Conservation (phyloP, 1,140 invertebrate genomes). For the Hermetia illucens region DNA sequence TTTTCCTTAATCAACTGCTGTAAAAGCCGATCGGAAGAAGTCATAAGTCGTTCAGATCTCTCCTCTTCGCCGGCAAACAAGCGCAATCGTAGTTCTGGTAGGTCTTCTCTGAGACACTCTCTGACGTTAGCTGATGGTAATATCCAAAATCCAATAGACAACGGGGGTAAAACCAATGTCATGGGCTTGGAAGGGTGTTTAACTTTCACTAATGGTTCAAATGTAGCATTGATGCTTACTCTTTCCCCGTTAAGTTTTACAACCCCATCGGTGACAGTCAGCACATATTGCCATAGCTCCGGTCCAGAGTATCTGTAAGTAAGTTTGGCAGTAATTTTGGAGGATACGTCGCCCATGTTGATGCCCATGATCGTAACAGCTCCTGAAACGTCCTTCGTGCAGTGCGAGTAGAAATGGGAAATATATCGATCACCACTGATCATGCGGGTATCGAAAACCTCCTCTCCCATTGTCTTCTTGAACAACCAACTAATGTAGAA, state of each 20-base stretch:
- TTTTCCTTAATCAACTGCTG: conserved; percentile 24
- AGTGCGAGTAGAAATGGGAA: conserved; percentile 23
- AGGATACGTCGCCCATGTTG: conserved; percentile 18
- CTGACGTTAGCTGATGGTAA: conserved; percentile 20
- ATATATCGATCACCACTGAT: conserved; percentile 12
- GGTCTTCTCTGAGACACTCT: conserved; percentile 22
- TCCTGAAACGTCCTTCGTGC: conserved; percentile 21
- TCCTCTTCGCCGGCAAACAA: conserved; percentile 3
- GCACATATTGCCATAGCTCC: conserved; percentile 22
- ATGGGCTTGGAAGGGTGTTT: conserved; percentile 13
- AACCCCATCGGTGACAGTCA: conserved; percentile 14
- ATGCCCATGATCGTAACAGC: conserved; percentile 26
- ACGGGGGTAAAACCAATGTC: conserved; percentile 19
- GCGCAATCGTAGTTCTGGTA: conserved; percentile 9
- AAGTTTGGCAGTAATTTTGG: conserved; percentile 17
- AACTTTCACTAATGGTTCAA: conserved; percentile 15
- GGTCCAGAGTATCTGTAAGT: conserved; percentile 13
- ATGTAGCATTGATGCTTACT: conserved; percentile 15
- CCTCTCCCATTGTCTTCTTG: conserved; percentile 26
- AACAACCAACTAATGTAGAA: conserved; percentile 22
- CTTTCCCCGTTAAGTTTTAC: conserved; percentile 17
- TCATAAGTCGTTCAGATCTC: conserved; percentile 6
- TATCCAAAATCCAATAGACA: conserved; percentile 26
- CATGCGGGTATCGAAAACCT: conserved; percentile 19
- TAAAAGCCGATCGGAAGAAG: conserved; percentile 20